Evolutionary conservation across 2,797 vertebrate species (phyloP).

Genomic region (Dermochelys coriacea): DNA sequence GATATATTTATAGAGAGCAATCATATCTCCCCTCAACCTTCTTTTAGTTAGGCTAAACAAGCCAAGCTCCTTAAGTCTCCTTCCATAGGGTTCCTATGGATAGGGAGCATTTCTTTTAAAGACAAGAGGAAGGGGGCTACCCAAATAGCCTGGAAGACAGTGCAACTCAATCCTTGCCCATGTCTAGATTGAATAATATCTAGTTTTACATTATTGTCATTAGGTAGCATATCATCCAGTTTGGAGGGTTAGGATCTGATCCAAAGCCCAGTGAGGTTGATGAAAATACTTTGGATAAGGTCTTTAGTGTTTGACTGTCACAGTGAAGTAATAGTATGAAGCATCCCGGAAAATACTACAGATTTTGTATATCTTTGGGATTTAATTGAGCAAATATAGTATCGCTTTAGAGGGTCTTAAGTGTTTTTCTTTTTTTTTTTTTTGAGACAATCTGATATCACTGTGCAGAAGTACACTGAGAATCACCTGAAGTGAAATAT

Average conservation of each 20-base stretch:
- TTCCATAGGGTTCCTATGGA: neutral
- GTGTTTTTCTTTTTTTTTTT: conserved; percentile 5
- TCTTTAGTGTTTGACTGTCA: neutral
- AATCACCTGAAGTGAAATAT: neutral
- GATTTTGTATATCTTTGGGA: neutral
- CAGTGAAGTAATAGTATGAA: neutral
- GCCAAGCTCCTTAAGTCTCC: no score
- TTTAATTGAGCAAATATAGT: neutral
- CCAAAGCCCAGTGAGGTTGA: neutral
- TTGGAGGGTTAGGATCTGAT: neutral
- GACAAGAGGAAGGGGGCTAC: neutral
- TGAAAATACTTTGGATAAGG: neutral
- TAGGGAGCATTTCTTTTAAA: neutral
- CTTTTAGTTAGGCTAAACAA: no score
- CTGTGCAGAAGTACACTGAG: neutral
- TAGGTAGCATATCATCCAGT: neutral
- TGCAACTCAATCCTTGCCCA: neutral
- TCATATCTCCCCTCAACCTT: no score
- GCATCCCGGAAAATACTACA: neutral
- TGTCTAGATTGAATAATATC: neutral
- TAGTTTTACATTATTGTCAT: neutral
- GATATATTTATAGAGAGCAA: no score
- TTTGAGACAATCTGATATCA: neutral
- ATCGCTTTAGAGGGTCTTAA: neutral
- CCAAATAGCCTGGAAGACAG: neutral